Evolutionary conservation across 2,888 invertebrate genomes (phyloP), one percentile per base, ranked within the genome.

Genomic region (Esperia sulphurella): DNA sequence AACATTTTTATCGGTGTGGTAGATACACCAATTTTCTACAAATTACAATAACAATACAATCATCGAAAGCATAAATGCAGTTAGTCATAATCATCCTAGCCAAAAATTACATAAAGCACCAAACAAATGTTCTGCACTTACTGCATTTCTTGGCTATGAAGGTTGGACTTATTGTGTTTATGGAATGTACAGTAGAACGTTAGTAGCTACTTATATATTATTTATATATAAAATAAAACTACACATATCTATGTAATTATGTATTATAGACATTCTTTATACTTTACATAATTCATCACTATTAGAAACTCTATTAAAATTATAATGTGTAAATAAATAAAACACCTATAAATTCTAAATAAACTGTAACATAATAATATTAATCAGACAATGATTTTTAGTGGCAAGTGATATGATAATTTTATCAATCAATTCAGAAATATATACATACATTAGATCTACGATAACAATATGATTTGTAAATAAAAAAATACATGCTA

Each of bases 381-480:
- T 68, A 68, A 60, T 75, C 67, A 68, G 71, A 77, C 71, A 73
- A 81, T 78, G 77, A 68, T 75, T 79, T 77, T 81, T 87, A 87
- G 79, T 88, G 90, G 89, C 86, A 83, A 90, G 90, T 92, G 92
- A 92, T 92, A 92, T 92, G 92, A 91, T 85, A 75, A 65, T 78
- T 68, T 71, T 65, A 52, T 62, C 62, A 68, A 71, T 65, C 59
- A 61, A 67, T 71, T 63, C 62, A 69, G 58, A 63, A 59, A 62
- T 67, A 63, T 67, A 63, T 64, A 68, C 55, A 66, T 68, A 51
- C 60, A 59, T 60, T 65, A 59, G 52, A 55, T 58, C 61, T 66
- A 65, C 53, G 37, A 57, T 59, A 63, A 61, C 58, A 59, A 57
- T 58, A 56, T 57, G 51, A 47, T 35, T 48, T 52, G 38, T 43